Evolutionary conservation across 2,113 vertebrate genomes (phyloP).

Genomic region (Oxyura jamaicensis): DNA sequence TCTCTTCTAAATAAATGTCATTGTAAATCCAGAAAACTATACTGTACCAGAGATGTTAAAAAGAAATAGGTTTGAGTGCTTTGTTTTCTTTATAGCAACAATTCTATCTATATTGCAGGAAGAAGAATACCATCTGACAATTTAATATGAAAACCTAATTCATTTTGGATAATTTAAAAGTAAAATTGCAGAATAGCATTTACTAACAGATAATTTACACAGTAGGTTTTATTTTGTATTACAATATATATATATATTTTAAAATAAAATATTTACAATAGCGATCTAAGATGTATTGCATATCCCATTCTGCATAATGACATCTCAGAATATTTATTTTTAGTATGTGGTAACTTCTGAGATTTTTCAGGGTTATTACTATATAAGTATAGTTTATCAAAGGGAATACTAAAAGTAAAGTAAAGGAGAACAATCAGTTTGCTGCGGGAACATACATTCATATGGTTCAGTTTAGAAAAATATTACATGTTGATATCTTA

Average conservation of each 20-base stretch:
- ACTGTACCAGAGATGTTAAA: background rate
- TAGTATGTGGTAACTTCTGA: background rate
- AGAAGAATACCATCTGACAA: constrained; percentile 44
- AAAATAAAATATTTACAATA: constrained; percentile 44
- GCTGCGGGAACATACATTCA: constrained; percentile 24
- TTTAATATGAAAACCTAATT: constrained; percentile 48
- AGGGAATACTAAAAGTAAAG: constrained; percentile 51
- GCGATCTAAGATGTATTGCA: background rate
- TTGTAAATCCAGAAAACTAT: background rate
- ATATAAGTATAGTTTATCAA: constrained; percentile 37
- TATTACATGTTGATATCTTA: background rate
- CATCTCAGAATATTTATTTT: constrained; percentile 36
- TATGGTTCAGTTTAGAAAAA: constrained; percentile 39
- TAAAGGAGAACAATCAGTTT: constrained; percentile 6
- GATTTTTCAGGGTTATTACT: constrained; percentile 44
- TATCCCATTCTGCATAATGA: background rate
- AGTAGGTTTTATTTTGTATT: constrained; percentile 51
- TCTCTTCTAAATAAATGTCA: background rate
- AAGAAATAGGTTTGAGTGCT: background rate
- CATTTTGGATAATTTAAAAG: constrained; percentile 52
- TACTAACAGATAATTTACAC: constrained; percentile 46
- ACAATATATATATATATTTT: constrained; percentile 14
- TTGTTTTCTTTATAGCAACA: constrained; percentile 36
- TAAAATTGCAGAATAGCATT: constrained; percentile 49
- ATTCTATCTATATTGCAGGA: constrained; percentile 26